Evolutionary conservation across 2,797 vertebrate genomes (phyloP).

Genomic region (Adelosebastes latens): DNA sequence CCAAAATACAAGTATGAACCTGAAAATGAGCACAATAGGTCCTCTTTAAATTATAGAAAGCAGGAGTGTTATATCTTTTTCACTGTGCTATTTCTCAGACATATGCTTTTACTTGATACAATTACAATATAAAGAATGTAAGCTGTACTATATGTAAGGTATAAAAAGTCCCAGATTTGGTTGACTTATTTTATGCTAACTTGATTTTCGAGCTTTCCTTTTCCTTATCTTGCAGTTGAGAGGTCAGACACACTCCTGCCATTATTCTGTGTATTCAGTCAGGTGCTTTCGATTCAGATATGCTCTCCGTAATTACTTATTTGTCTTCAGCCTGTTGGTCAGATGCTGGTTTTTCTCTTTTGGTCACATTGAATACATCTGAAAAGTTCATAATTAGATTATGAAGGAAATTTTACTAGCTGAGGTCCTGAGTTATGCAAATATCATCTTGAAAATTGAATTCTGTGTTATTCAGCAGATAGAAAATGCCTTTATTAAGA

Average conservation of each 20-base stretch:
- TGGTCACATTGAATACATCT: neutral
- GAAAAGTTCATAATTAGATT: neutral
- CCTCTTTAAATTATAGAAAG: neutral
- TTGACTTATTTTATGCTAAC: neutral
- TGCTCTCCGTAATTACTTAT: neutral
- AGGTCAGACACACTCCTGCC: neutral
- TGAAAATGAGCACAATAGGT: no score
- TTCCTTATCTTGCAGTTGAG: neutral
- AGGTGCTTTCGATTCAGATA: neutral
- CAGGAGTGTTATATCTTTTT: neutral
- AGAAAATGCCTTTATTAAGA: neutral
- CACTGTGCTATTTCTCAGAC: neutral
- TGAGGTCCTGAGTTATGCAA: neutral
- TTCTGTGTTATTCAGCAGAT: neutral
- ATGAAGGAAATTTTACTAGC: neutral
- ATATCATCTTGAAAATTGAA: neutral
- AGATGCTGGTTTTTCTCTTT: neutral
- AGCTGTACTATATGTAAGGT: neutral
- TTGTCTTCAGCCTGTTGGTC: neutral
- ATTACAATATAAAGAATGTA: conserved; percentile 2
- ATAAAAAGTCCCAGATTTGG: neutral
- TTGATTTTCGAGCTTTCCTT: neutral
- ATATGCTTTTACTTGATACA: neutral
- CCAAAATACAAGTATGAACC: no score
- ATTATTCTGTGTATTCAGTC: neutral